Evolutionary conservation across 2,888 invertebrate genomes (phyloP).

Genomic region (Synergus itoensis): DNA sequence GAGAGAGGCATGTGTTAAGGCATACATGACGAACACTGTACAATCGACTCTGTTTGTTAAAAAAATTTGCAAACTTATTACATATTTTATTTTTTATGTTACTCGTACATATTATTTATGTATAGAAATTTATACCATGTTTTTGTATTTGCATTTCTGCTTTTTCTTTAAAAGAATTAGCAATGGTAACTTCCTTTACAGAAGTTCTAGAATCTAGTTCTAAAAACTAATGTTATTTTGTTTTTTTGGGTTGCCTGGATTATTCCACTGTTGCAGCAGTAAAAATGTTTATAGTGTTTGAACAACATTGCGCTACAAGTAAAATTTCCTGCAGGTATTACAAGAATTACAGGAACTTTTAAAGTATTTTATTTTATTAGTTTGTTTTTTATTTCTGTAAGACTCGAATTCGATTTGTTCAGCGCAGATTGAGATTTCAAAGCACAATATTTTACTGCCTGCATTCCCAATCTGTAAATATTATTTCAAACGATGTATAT

Average conservation of each 20-base stretch:
- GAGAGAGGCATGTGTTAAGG: too few relatives aligned
- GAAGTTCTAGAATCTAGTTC: neutral
- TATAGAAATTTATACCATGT: slow-evolving; percentile 37
- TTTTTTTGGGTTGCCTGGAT: slow-evolving; percentile 38
- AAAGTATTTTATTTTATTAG: neutral
- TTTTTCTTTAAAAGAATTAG: neutral
- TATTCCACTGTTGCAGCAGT: slow-evolving; percentile 41
- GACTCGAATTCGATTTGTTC: neutral
- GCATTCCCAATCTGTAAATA: slow-evolving; percentile 53
- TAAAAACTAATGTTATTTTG: slow-evolving; percentile 31
- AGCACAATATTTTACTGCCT: slow-evolving; percentile 48
- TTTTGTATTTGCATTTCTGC: neutral
- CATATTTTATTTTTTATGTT: neutral
- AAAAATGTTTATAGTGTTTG: slow-evolving; percentile 40
- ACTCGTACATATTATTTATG: slow-evolving; percentile 34
- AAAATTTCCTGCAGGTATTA: neutral
- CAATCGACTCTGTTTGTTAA: slow-evolving; percentile 42
- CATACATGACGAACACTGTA: too few relatives aligned
- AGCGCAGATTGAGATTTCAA: slow-evolving; percentile 5
- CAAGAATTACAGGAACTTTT: neutral
- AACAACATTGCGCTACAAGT: neutral
- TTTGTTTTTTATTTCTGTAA: neutral
- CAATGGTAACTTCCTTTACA: slow-evolving; percentile 11
- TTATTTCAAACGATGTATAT: slow-evolving; percentile 35
- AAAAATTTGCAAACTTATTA: slow-evolving; percentile 42